These are phyloP conservation scores for Stegastes partitus DNA, from an alignment of 2,113 vertebrate species.

Conservation along the genomic window DNA sequence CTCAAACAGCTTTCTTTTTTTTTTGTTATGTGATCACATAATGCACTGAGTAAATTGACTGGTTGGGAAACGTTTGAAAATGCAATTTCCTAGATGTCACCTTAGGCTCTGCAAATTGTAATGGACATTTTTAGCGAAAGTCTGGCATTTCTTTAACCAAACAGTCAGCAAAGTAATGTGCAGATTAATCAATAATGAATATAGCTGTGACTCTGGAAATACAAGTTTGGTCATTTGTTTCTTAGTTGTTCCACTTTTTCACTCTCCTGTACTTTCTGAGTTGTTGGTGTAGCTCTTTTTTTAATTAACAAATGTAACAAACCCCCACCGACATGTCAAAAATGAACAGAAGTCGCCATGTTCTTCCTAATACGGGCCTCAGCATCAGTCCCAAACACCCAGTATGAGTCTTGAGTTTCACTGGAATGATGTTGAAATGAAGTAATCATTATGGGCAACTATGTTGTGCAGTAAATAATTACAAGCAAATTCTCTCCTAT, in stretches of 20 bases:
- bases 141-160: background rate
- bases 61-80: too few species aligned
- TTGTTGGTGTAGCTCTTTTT: background rate
- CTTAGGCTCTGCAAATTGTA: background rate
- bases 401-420: slow-evolving; percentile 11
- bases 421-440: slow-evolving; percentile 5
- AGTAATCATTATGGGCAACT: slow-evolving; percentile 40
- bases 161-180: background rate
- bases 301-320: slow-evolving; percentile 5
- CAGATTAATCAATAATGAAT: background rate
- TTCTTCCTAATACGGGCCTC: background rate
- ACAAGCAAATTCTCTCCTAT: slow-evolving; percentile 43
- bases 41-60: background rate
- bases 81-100: too few species aligned
- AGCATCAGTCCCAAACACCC: background rate
- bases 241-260: background rate
- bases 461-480: slow-evolving; percentile 36
- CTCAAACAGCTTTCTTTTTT: background rate
- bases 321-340: slow-evolving; percentile 21
- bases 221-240: background rate
- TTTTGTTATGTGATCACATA: background rate
- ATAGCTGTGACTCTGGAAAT: background rate
- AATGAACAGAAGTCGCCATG: background rate
- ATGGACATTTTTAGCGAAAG: background rate
- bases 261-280: too few species aligned